These are phyloP conservation scores for Chloropsis cyanopogon DNA, from an alignment of 2,113 vertebrate genomes.

Conservation along the genomic window DNA sequence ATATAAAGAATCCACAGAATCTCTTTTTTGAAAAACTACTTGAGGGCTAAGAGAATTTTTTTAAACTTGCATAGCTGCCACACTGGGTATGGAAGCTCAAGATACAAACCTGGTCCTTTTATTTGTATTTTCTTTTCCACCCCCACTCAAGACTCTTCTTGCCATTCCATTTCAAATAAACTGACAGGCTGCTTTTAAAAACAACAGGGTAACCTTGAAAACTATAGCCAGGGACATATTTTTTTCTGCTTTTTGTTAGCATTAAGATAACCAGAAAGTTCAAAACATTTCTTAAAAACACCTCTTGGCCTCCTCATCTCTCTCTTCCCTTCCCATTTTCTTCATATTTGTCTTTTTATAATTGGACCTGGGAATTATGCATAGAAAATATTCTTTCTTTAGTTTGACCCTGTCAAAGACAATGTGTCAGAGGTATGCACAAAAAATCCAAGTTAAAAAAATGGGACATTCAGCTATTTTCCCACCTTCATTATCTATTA, in stretches of 20 bases:
- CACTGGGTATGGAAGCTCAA: neutral
- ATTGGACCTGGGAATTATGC: neutral
- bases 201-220: neutral
- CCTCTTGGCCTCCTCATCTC: neutral
- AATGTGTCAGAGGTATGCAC: neutral
- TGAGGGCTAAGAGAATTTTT: neutral
- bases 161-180: neutral
- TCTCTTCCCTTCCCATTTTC: neutral
- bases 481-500: neutral
- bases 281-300: neutral
- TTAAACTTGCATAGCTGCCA: neutral
- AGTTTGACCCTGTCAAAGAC: neutral
- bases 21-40: neutral
- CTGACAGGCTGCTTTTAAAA: neutral
- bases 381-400: neutral
- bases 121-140: neutral
- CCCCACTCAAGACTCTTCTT: neutral
- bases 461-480: neutral
- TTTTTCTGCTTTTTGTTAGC: neutral
- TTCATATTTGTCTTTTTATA: neutral
- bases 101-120: neutral
- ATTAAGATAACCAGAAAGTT: neutral
- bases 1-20: constrained; percentile 31
- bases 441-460: neutral
- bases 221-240: neutral